Conservation (phyloP, 2,888 invertebrate species). For the Sinopyrophorus schimmeli region DNA sequence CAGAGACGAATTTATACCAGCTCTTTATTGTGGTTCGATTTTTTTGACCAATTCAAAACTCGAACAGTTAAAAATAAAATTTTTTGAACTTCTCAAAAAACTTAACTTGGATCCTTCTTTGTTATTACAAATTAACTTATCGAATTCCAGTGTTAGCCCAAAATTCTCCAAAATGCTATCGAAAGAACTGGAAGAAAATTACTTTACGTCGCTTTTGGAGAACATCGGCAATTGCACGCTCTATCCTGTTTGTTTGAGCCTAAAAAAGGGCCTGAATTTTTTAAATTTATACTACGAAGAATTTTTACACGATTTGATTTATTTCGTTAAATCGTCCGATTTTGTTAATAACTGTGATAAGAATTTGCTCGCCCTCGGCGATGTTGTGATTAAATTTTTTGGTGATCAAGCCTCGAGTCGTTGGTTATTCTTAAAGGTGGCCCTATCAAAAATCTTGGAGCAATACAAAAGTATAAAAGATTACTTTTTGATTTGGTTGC, state of each 20-base stretch:
- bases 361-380: constrained; percentile 5
- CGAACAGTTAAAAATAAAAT: constrained; percentile 10
- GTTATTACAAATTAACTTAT: constrained; percentile 13
- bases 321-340: constrained; percentile 12
- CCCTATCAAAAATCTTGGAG: constrained; percentile 15
- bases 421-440: constrained; percentile 15
- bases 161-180: constrained; percentile 16
- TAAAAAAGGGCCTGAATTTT: constrained; percentile 11
- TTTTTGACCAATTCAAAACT: constrained; percentile 1
- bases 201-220: constrained; percentile 21
- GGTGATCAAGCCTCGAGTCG: background rate
- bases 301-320: constrained; percentile 19
- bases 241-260: constrained; percentile 7
- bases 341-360: constrained; percentile 12
- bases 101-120: constrained; percentile 20
- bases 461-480: constrained; percentile 20
- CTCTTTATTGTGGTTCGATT: constrained; percentile 20
- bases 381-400: constrained; percentile 17
- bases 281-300: constrained; percentile 20
- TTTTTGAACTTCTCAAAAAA: constrained; percentile 18
- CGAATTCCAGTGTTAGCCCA: constrained; percentile 4
- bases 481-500: constrained; percentile 12
- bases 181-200: constrained; percentile 18
- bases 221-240: constrained; percentile 6
- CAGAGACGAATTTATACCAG: constrained; percentile 13